Percentiles rank a stretch among this genome's conserved stretches.
phyloP scores from a whole-genome alignment of 2,888 invertebrate species.

The Stenichneumon culpator region DNA sequence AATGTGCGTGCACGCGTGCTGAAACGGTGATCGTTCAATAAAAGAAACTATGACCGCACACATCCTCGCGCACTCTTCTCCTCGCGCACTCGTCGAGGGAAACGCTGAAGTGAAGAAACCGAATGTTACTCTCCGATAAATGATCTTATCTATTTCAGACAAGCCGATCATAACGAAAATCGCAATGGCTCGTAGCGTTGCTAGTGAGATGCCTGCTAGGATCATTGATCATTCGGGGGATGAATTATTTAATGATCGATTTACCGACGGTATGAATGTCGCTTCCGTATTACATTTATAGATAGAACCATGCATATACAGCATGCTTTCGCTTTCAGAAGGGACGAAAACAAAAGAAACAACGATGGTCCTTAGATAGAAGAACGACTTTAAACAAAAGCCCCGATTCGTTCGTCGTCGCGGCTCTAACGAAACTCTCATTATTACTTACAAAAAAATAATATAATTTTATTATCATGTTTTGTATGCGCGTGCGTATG shows the following conservation, averaged over 20 bases:
- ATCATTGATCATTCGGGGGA: conserved; percentile 10
- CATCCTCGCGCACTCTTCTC: background rate
- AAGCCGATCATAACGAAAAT: background rate
- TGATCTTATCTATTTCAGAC: background rate
- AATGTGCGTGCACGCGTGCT: background rate
- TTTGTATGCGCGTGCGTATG: background rate
- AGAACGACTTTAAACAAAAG: conserved; percentile 3
- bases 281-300: conserved; percentile 54
- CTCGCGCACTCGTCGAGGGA: background rate
- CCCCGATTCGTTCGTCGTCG: background rate
- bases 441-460: background rate
- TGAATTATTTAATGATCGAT: conserved; percentile 31
- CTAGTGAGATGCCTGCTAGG: background rate
- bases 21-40: conserved; percentile 16
- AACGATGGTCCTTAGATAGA: conserved; percentile 9
- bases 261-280: conserved; percentile 19
- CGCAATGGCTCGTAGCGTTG: background rate
- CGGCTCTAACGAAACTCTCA: background rate
- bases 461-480: background rate
- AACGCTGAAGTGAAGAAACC: background rate
- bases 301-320: conserved; percentile 58
- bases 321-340: conserved; percentile 64
- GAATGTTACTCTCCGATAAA: background rate
- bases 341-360: conserved; percentile 14
- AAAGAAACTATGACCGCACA: conserved; percentile 5